Base-by-base conservation (phyloP, 2,797 vertebrate genomes). In the Halcyon chelicuti region DNA sequence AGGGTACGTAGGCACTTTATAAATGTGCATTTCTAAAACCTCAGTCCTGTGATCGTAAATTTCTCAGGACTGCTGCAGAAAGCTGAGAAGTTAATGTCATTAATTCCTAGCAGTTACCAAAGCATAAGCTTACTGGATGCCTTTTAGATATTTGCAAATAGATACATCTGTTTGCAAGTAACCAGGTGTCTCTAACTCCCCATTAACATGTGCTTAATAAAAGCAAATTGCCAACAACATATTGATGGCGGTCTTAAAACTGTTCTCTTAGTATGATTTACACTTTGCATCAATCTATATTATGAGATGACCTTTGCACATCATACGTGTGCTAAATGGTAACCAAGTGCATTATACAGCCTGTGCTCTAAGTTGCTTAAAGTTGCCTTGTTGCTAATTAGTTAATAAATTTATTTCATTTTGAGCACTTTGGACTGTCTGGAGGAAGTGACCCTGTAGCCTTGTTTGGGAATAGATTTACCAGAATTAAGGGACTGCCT, bases 261-360 rank as follows among this genome's bases (percentile, higher is more conserved):
- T 44, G 6, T 85, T 81, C 90, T 58, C 67, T 83, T 54, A 26
- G 6, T 35, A 47, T 72, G 74, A 93, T 92, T 94, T 93, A 95
- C 35, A 40, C 14, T 63, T 92, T 92, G 58, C 25, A 76, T 73
- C 28, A 71, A 16, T 70, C 40, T 88, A 29, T 26, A 33, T 71
- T 88, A 46, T 37, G n/a, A 91, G 51, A 49, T 46, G 21, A 26
- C 10, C 67, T 82, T 91, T 84, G 8, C 21, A 71, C 4, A 26
- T 42, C 88, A 15, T 29, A 78, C 2, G 1, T 55, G 46, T 37
- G n/a, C 47, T 72, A 88, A 83, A 77, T 72, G 14, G 75, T 25
- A 88, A 58, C 8, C 8, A 68, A 14, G 22, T 51, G 7, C 9
- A 54, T 68, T 79, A 68, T 21, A 33, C 1, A 44, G 12, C 12